Base-by-base conservation (phyloP, 2,888 invertebrate species). In the Melitaea athalia region DNA sequence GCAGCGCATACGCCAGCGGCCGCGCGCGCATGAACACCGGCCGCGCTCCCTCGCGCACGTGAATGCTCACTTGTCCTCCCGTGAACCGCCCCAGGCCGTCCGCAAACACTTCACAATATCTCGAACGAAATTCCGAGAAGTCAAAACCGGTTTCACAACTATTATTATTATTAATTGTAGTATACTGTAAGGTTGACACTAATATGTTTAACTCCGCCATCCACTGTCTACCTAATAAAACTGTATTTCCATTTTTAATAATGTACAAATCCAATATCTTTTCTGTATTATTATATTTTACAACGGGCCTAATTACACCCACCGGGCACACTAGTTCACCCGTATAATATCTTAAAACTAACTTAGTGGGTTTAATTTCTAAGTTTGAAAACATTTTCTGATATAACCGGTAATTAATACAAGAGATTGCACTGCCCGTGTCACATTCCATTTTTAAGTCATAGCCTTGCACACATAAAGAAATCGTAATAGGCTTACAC, bases 21-120 rank as follows among this genome's bases (percentile, higher is more conserved):
- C 53, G 52, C 52, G 66, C 62, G 5, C 67, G 24, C 64, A 64
- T 55, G 47, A 62, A 64, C 59, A 69, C 64, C 42, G 57, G 68
- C 65, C 69, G 50, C 24, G 52, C 55, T 11, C 49, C 61, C 45
- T 45, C 50, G 10, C 53, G 42, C 49, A 68, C 10, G 38, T 49
- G 64, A 10, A 68, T 15, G 33, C 68, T 17, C 33, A 60, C 60
- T 10, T 52, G 33, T 12, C 55, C 61, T 17, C 61, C 66, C 12
- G 61, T 55, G 55, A 60, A 60, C 31, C 66, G 38, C 5, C 53
- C 53, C 45, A 60, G 31, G 12, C 66, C 66, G 4, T 53, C 66
- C 12, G 50, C 47, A 50, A 64, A 64, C 12, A 66, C 53, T 15
- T 45, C 33, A 60, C 53, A 45, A 43, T 53, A 66, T 66, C 60